Base-by-base conservation (phyloP, 2,888 invertebrate genomes). In the Nudaria mundana region DNA sequence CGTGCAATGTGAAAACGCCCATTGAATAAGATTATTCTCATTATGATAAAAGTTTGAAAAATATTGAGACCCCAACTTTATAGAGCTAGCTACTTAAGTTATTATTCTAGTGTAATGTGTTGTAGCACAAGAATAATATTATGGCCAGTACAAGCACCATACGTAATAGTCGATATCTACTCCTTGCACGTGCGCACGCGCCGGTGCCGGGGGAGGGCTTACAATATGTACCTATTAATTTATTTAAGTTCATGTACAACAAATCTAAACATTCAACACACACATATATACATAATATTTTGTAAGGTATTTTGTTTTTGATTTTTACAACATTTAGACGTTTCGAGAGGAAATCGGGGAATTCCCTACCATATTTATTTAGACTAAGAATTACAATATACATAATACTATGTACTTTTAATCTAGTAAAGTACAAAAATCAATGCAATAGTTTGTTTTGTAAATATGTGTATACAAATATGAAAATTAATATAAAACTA, bases 401-500 rank as follows among this genome's bases (percentile, higher is more conserved):
- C n/a, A n/a, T n/a, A n/a, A n/a, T n/a, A n/a, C n/a, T n/a, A n/a
- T n/a, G n/a, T n/a, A n/a, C n/a, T n/a, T n/a, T n/a, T n/a, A n/a
- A n/a, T n/a, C n/a, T n/a, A n/a, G n/a, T n/a, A n/a, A 51, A 67
- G 68, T 66, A 66, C 66, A 69, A 65, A 63, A 67, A 52, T 43
- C 54, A 67, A 71, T 66, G 71, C 69, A 79, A 81, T 79, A 71
- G 59, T 66, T 67, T 73, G 56, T 77, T 79, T 82, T 86, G 86
- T 86, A 86, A 86, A 86, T 86, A 86, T 86, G 85, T 86, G 85
- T 83, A 85, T 85, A 86, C 77, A 76, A 73, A 66, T 67, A 66
- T 67, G 70, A 66, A 69, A 65, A 76, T 68, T 71, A 72, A 71
- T 71, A 72, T 73, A 69, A 68, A 69, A 64, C 52, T 56, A 20